Evolutionary conservation across 2,888 invertebrate species (phyloP), one percentile per base, ranked within the genome.

Genomic region (Stenoptilia bipunctidactyla): DNA sequence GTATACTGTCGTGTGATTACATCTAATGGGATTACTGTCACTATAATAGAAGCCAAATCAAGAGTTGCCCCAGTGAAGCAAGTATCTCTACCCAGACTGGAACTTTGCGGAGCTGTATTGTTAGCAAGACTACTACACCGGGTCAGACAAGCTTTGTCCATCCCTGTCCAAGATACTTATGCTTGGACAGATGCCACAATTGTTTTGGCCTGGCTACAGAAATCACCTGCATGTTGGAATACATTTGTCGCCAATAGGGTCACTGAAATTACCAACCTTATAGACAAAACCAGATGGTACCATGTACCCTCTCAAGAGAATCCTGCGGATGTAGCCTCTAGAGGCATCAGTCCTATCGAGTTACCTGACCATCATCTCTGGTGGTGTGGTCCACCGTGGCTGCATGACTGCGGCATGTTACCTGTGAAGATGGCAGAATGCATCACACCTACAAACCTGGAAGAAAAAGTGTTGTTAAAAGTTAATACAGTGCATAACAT

Each of bases 221-320:
- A 41, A 30, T 20, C 33, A 2, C 48, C 48, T 5, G 43, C 41
- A 34, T 15, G 38, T 15, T 52, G 52, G 51, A 34, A 43, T 36
- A 50, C 52, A 34, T 50, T 49, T 40, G 44, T 51, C 33, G 45
- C 43, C 37, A 49, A 55, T 36, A 34, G 50, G 3, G 36, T 38
- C 13, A 42, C 46, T 1, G 42, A 45, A 33, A 42, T 48, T 37
- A 25, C 40, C 15, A 33, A 38, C n/a, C 5, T 30, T 8, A 20
- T 27, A 8, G 37, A 41, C 35, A 37, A 13, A 13, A 25, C 9
- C n/a, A 39, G 43, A 35, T 45, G 44, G 41, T 2, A 25, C 12
- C 9, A 15, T 33, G 10, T 36, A 10, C 12, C 36, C 10, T 20
- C 38, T 9, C 15, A 30, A 36, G 27, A 15, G 10, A 39, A 42